Evolutionary conservation across 1,140 invertebrate genomes (phyloP).

Genomic region (fruit fly (Drosophila melanogaster)): Release_6_plus_ISO1_MT NT_033777.3:20594001-20594500

Average conservation of each 20-base stretch:
- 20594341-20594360: slow-evolving; percentile 39
- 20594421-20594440: too few relatives aligned
- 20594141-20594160: slow-evolving; percentile 14
- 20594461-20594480: too few relatives aligned
- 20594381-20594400: slow-evolving; percentile 40
- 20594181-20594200: neutral
- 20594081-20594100: neutral
- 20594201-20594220: slow-evolving; percentile 13
- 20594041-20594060: neutral
- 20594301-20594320: slow-evolving; percentile 43
- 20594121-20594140: slow-evolving; percentile 25
- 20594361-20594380: slow-evolving; percentile 70
- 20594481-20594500: too few relatives aligned
- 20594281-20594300: slow-evolving; percentile 57
- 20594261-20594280: slow-evolving; percentile 48
- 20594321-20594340: slow-evolving; percentile 25
- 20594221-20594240: neutral
- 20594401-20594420: neutral
- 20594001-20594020: slow-evolving; percentile 74
- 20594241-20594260: slow-evolving; percentile 13
- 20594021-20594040: slow-evolving; percentile 83
- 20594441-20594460: too few relatives aligned
- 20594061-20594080: neutral
- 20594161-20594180: neutral
- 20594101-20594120: slow-evolving; percentile 14